These are phyloP conservation scores for Sterna hirundo DNA, from an alignment of 2,113 vertebrate genomes.

Conservation along the genomic window DNA sequence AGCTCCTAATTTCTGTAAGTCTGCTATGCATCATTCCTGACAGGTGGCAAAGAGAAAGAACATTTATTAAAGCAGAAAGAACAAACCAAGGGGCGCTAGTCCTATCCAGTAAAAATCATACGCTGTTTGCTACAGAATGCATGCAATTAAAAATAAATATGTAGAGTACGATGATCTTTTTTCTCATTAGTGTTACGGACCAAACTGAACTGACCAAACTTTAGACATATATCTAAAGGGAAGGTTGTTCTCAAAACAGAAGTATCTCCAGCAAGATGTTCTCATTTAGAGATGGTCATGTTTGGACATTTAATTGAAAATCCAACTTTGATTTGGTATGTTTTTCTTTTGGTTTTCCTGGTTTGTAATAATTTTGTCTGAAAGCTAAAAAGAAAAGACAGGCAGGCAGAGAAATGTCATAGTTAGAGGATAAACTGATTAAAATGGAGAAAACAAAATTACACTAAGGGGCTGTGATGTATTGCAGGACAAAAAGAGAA, in stretches of 20 bases:
- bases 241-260: not conserved
- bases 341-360: not conserved
- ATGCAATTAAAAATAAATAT: not conserved
- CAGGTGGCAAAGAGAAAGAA: not conserved
- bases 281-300: not conserved
- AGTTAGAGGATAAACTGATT: constrained; percentile 39
- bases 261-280: not conserved
- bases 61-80: not conserved
- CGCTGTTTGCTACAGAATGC: not conserved
- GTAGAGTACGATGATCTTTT: not conserved
- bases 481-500: not conserved
- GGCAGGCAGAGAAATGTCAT: not conserved
- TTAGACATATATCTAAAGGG: not conserved
- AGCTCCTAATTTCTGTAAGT: not conserved
- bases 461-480: constrained; percentile 1
- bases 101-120: not conserved
- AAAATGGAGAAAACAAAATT: constrained; percentile 21
- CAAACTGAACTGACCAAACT: not conserved
- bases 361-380: constrained; percentile 21
- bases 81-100: not conserved
- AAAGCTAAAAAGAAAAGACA: not conserved
- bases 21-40: not conserved
- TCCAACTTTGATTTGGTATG: not conserved
- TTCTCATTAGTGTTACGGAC: not conserved
- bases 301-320: not conserved